Percentiles rank a stretch among this genome's conserved stretches.
These are phyloP conservation scores for Epinotia nisella DNA, from an alignment of 2,888 invertebrate species.

Conservation along the genomic window DNA sequence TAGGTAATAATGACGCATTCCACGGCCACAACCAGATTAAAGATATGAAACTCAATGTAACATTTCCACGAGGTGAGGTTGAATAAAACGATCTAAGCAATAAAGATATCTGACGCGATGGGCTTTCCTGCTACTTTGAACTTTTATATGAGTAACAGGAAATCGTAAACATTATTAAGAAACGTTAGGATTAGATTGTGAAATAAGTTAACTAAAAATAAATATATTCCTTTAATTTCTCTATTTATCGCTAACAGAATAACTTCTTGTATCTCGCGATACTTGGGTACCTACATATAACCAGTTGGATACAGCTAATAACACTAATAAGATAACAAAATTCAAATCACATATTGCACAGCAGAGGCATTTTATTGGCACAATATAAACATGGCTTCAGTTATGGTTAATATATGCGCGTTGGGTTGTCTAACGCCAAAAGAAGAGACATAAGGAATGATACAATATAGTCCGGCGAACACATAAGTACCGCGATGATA, in stretches of 20 bases:
- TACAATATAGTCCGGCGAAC: slow-evolving; percentile 75
- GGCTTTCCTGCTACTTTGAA: slow-evolving; percentile 60
- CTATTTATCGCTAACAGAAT: background rate
- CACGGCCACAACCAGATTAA: slow-evolving; percentile 70
- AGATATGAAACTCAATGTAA: slow-evolving; percentile 68
- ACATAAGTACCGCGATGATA: slow-evolving; percentile 82
- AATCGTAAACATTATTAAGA: slow-evolving; percentile 83
- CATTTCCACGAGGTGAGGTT: slow-evolving; percentile 66
- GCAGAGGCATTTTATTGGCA: slow-evolving; percentile 24
- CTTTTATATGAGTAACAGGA: slow-evolving; percentile 74
- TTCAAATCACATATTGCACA: slow-evolving; percentile 20
- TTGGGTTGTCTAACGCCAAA: slow-evolving; percentile 63
- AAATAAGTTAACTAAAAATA: slow-evolving; percentile 12
- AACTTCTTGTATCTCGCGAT: background rate
- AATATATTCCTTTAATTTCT: background rate
- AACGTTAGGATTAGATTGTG: slow-evolving; percentile 55
- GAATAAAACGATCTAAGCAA: slow-evolving; percentile 68
- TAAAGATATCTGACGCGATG: slow-evolving; percentile 75
- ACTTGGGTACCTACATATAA: background rate
- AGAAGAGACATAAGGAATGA: slow-evolving; percentile 67
- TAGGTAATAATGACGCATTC: slow-evolving; percentile 73
- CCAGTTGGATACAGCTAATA: slow-evolving; percentile 44
- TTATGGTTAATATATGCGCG: slow-evolving; percentile 57
- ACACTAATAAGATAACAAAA: slow-evolving; percentile 46
- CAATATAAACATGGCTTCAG: slow-evolving; percentile 41